A percentile compares a stretch with the other conserved stretches of the same genome.
phyloP scores from a whole-genome alignment of 2,113 vertebrate genomes.

The Eira barbara region DNA sequence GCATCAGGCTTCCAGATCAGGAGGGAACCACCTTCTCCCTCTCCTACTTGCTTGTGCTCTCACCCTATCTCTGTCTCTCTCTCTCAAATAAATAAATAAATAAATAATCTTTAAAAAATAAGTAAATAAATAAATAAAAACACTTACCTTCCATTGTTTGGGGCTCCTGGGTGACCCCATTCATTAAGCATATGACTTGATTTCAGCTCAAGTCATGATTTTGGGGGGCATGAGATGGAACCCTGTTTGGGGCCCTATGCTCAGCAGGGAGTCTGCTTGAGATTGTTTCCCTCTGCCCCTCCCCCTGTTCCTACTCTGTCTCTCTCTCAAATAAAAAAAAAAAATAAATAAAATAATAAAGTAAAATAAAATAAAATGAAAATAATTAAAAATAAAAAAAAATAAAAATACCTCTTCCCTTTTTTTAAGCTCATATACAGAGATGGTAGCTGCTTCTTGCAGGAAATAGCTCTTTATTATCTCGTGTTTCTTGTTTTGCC shows the following conservation, averaged over 20 bases:
- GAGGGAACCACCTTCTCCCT: not conserved
- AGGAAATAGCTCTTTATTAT: not conserved
- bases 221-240: not conserved
- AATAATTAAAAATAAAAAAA: not conserved
- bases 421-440: not conserved
- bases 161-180: not conserved
- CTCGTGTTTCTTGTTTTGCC: not conserved
- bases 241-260: not conserved
- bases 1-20: not conserved
- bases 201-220: not conserved
- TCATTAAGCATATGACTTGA: not conserved
- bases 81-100: not conserved
- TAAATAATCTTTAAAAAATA: no score
- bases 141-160: not conserved
- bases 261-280: not conserved
- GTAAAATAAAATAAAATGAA: no score
- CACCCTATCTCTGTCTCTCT: not conserved
- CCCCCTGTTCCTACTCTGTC: not conserved
- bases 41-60: not conserved
- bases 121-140: not conserved
- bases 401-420: not conserved
- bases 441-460: not conserved
- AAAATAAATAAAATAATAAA: no score
- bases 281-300: not conserved
- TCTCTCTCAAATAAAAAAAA: not conserved